These are phyloP conservation scores for Coccyzus lansbergi DNA, from an alignment of 2,797 vertebrate species.

Conservation along the genomic window DNA sequence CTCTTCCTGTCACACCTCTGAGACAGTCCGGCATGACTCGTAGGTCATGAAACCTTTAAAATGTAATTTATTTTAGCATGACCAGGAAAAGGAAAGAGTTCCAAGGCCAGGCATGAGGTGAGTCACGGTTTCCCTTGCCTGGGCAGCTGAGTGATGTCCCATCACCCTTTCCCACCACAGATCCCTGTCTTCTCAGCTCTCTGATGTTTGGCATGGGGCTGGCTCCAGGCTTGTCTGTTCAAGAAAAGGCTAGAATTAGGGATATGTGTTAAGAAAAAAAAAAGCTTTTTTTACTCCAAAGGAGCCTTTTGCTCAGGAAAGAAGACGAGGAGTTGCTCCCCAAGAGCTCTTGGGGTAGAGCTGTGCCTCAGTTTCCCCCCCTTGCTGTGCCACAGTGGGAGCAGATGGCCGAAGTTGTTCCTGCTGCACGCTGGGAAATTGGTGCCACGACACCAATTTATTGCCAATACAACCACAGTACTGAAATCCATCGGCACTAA, in stretches of 20 bases:
- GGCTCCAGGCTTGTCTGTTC: rapidly evolving
- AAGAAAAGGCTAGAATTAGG: neutral
- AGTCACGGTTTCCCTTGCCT: neutral
- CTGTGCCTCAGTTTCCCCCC: neutral
- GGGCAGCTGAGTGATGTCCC: neutral
- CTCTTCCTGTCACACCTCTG: neutral
- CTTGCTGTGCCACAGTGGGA: neutral
- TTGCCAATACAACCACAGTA: neutral
- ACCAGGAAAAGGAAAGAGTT: neutral
- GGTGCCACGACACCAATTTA: rapidly evolving
- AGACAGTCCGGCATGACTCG: rapidly evolving
- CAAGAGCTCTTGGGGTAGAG: neutral
- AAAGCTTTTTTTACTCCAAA: neutral
- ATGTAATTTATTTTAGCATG: neutral
- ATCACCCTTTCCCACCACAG: rapidly evolving
- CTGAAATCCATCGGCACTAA: rapidly evolving
- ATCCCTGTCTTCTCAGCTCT: neutral
- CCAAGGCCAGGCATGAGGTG: neutral
- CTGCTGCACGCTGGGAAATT: rapidly evolving
- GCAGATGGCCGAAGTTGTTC: rapidly evolving
- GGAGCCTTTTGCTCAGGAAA: rapidly evolving
- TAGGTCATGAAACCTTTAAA: neutral
- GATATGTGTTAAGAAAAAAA: neutral
- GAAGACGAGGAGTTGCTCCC: neutral
- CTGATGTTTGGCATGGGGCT: neutral